Conservation (phyloP, 2,797 vertebrate species). For the Halcyon chelicuti region DNA sequence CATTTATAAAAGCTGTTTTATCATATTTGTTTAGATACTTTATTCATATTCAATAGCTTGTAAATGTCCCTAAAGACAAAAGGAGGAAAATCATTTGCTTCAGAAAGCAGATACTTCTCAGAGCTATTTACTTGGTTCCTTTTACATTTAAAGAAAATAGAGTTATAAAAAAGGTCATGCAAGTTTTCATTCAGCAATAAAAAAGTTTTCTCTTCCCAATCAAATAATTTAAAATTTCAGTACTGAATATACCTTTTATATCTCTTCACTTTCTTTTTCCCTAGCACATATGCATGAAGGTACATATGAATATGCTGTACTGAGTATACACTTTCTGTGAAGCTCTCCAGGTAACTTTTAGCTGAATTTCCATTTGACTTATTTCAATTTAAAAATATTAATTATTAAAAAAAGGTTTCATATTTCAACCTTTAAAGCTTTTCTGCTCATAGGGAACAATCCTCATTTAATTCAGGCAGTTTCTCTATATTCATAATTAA, state of each 20-base stretch:
- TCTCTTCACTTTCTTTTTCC: conserved; percentile 9
- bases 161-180: background rate
- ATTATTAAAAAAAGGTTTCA: conserved; percentile 17
- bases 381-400: conserved; percentile 20
- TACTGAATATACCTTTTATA: background rate
- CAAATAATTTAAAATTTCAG: background rate
- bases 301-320: background rate
- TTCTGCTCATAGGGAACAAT: conserved; percentile 35
- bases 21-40: background rate
- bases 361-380: conserved; percentile 16
- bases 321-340: background rate
- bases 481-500: conserved; percentile 53
- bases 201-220: background rate
- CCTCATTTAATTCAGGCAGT: conserved; percentile 42
- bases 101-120: background rate
- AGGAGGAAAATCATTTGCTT: background rate
- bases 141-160: background rate
- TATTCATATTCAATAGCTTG: background rate
- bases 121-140: background rate
- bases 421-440: conserved; percentile 39
- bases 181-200: background rate
- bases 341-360: conserved; percentile 25
- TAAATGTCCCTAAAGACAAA: background rate
- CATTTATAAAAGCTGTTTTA: background rate
- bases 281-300: background rate